These are phyloP conservation scores for Leptopilina boulardi DNA, from an alignment of 1,140 invertebrate genomes.

Conservation along the genomic window DNA sequence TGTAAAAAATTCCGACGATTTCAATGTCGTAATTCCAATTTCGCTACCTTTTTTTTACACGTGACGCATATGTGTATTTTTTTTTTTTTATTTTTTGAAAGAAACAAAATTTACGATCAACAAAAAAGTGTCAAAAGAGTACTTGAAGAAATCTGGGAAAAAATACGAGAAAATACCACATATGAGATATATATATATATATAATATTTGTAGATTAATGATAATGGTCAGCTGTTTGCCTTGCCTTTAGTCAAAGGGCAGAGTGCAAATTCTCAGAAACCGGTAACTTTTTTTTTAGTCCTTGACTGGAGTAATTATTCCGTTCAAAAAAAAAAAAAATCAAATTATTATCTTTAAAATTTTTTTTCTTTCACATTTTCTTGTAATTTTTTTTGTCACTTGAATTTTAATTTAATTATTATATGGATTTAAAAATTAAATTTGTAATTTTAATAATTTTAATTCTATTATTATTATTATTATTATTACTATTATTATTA, in stretches of 20 bases:
- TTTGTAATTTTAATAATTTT: no score
- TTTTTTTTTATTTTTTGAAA: neutral
- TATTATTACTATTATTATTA: no score
- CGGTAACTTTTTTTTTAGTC: neutral
- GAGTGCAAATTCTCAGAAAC: neutral
- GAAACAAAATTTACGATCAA: constrained; percentile 2
- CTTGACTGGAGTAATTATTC: neutral
- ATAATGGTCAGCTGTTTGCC: constrained; percentile 5
- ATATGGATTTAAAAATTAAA: no score
- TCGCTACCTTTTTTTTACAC: neutral
- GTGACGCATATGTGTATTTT: neutral
- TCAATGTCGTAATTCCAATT: constrained; percentile 12
- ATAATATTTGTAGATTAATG: neutral
- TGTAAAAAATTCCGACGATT: neutral
- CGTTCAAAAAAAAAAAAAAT: neutral
- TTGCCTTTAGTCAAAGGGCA: neutral
- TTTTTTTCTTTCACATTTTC: neutral
- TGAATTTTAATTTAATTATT: no score
- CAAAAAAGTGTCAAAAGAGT: neutral
- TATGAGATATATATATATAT: no score
- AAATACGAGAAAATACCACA: neutral
- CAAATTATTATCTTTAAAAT: neutral
- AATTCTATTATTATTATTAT: no score
- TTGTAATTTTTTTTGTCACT: no score
- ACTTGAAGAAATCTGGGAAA: neutral